Evolutionary conservation across 2,797 vertebrate genomes (phyloP).

Genomic region (Takifugu ocellatus): DNA sequence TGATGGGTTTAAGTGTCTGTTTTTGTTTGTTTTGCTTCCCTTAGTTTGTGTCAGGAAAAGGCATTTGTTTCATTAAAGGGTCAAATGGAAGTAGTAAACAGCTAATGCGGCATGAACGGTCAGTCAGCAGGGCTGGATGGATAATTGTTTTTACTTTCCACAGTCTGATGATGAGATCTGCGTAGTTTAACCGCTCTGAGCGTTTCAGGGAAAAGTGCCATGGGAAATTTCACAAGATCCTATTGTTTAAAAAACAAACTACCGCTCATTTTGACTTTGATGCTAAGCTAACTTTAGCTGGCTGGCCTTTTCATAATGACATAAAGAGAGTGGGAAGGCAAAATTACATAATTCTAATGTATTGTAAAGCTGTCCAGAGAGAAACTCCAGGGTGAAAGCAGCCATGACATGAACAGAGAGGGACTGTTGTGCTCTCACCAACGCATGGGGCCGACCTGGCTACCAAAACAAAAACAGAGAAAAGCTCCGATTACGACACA

Average conservation of each 20-base stretch:
- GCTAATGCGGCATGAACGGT: slow-evolving; percentile 63
- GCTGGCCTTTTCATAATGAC: too few relatives aligned
- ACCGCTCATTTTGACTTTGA: too few relatives aligned
- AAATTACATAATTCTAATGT: too few relatives aligned
- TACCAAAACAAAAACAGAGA: slow-evolving; percentile 1
- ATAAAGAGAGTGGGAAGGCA: too few relatives aligned
- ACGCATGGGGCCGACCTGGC: not conserved
- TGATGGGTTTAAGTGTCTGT: slow-evolving; percentile 83
- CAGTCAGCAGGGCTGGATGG: slow-evolving; percentile 28
- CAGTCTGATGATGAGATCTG: slow-evolving; percentile 22
- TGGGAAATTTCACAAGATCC: too few relatives aligned
- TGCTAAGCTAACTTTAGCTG: too few relatives aligned
- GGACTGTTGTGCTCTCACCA: not conserved
- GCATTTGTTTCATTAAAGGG: slow-evolving; percentile 80
- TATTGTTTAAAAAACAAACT: slow-evolving; percentile 1
- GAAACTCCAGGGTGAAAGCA: not conserved
- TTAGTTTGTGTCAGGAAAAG: slow-evolving; percentile 77
- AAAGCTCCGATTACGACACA: not conserved
- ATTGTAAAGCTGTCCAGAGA: not conserved
- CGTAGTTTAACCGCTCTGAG: too few relatives aligned
- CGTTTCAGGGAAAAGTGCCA: slow-evolving; percentile 10
- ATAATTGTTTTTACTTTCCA: slow-evolving; percentile 59
- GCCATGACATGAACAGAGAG: not conserved
- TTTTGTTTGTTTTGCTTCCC: slow-evolving; percentile 80
- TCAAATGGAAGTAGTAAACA: slow-evolving; percentile 64